These are phyloP conservation scores for Ellobium chinense DNA, from an alignment of 2,888 invertebrate genomes.

Conservation along the genomic window DNA sequence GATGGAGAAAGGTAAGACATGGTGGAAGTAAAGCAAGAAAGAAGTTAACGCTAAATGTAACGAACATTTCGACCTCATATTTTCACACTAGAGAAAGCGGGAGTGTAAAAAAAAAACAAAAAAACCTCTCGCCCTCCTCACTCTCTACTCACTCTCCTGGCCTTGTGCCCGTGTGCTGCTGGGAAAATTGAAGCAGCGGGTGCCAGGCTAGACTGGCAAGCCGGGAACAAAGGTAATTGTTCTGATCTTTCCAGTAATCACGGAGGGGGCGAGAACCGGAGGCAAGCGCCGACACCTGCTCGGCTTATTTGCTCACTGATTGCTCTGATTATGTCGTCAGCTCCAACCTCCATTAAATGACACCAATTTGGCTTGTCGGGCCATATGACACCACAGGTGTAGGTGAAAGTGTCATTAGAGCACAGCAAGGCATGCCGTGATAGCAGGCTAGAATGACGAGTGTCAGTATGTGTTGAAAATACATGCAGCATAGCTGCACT, in stretches of 20 bases:
- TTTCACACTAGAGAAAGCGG: too few species aligned
- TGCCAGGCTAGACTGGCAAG: slow-evolving; percentile 1
- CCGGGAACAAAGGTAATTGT: slow-evolving; percentile 21
- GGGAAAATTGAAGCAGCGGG: slow-evolving; percentile 17
- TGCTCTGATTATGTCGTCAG: not conserved
- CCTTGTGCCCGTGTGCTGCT: slow-evolving; percentile 16
- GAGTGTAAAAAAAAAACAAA: slow-evolving; percentile 1
- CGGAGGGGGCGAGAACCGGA: slow-evolving; percentile 16
- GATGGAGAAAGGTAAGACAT: too few species aligned
- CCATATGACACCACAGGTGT: slow-evolving; percentile 1
- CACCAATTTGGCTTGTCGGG: slow-evolving; percentile 14
- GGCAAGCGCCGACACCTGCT: slow-evolving; percentile 23
- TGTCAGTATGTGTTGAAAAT: too few species aligned
- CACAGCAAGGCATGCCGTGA: too few species aligned
- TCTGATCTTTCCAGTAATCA: slow-evolving; percentile 35
- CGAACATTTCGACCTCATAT: too few species aligned
- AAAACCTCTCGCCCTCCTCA: not conserved
- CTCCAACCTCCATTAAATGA: not conserved
- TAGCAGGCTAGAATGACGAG: too few species aligned
- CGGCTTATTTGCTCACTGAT: slow-evolving; percentile 22
- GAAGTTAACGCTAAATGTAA: too few species aligned
- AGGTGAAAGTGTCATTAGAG: too few species aligned
- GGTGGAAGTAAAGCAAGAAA: too few species aligned
- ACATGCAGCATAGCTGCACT: too few species aligned
- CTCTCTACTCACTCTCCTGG: not conserved